phyloP scores from a whole-genome alignment of 2,888 invertebrate species.

The Campoplex nolae region DNA sequence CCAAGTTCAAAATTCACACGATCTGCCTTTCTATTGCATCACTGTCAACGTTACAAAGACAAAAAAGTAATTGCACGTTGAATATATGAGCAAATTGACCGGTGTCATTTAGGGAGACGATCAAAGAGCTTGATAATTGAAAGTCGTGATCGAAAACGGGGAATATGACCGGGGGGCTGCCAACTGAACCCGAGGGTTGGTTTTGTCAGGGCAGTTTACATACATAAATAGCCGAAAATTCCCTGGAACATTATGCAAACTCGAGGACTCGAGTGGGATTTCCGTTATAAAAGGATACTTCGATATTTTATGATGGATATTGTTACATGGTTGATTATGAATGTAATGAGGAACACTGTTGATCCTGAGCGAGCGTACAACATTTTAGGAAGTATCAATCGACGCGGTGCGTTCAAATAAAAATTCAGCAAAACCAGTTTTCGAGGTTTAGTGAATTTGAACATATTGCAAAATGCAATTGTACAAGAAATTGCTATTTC shows the following conservation, averaged over 20 bases:
- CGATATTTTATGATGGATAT: not conserved
- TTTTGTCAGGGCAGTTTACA: constrained; percentile 16
- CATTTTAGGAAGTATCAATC: not conserved
- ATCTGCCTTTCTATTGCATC: not conserved
- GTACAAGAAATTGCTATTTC: not conserved
- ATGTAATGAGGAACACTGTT: not conserved
- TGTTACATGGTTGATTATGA: not conserved
- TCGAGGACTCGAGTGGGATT: not conserved
- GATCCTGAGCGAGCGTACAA: not conserved
- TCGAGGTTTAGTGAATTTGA: not conserved
- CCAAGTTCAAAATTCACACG: not conserved
- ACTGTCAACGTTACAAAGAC: not conserved
- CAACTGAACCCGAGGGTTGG: constrained; percentile 34
- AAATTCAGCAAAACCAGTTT: not conserved
- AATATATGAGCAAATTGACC: constrained; percentile 19
- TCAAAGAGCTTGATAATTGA: constrained; percentile 49
- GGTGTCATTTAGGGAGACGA: constrained; percentile 31
- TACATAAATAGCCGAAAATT: constrained; percentile 2
- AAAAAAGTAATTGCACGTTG: constrained; percentile 21
- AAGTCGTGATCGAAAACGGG: constrained; percentile 39
- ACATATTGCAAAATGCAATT: not conserved
- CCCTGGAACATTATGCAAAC: not conserved
- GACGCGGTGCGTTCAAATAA: not conserved
- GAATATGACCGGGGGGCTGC: constrained; percentile 16
- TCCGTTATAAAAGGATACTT: not conserved